Evolutionary conservation across 2,888 invertebrate genomes (phyloP).

Genomic region (Quadroppia sp.): DNA sequence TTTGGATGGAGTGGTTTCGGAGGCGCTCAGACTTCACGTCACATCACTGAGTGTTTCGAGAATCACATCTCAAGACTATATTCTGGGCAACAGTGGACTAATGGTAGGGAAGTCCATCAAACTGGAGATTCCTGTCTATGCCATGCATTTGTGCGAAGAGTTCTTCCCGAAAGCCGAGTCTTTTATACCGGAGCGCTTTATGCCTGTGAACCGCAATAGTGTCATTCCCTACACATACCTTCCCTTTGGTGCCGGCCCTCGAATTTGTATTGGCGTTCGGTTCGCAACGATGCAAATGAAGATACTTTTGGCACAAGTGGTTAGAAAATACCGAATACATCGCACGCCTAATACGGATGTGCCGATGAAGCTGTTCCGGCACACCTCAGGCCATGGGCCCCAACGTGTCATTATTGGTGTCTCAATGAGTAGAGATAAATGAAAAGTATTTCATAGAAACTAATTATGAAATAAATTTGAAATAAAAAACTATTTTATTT

Average conservation of each 20-base stretch:
- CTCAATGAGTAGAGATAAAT: too few relatives aligned
- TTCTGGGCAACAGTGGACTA: background rate
- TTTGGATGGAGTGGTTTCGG: constrained; percentile 42
- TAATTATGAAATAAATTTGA: too few relatives aligned
- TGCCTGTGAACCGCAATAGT: constrained; percentile 44
- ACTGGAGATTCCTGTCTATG: constrained; percentile 59
- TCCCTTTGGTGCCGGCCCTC: constrained; percentile 47
- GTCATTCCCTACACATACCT: constrained; percentile 44
- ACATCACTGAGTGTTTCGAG: constrained; percentile 10
- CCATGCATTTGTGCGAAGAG: constrained; percentile 61
- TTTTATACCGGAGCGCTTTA: constrained; percentile 58
- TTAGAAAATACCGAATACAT: background rate
- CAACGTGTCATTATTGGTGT: too few relatives aligned
- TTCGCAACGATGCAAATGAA: constrained; percentile 9
- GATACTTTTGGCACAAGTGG: background rate
- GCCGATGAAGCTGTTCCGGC: too few relatives aligned
- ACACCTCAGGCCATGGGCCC: too few relatives aligned
- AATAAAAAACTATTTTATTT: too few relatives aligned
- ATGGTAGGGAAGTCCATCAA: constrained; percentile 49
- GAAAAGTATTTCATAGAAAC: too few relatives aligned
- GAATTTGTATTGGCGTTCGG: constrained; percentile 45
- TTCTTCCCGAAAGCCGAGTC: constrained; percentile 61
- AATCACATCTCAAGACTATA: background rate
- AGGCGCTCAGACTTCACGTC: constrained; percentile 40
- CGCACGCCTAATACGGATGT: background rate